Base-by-base conservation (phyloP, 2,113 vertebrate genomes). In the Monopterus albus region DNA sequence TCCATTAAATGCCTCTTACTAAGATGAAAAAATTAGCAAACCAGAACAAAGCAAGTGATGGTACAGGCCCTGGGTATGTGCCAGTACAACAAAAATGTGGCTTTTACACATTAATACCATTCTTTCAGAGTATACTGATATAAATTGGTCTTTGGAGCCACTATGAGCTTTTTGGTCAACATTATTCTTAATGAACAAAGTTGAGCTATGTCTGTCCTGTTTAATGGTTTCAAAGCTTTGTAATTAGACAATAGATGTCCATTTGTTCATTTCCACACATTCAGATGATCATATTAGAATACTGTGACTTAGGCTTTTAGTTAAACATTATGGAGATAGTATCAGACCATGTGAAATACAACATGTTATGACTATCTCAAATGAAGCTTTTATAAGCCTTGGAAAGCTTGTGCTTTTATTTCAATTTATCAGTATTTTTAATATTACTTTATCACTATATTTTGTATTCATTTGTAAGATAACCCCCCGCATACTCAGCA, bases 1-100 rank as follows among this genome's bases (percentile, higher is more conserved):
- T 71, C 61, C 40, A 60, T 71, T 65, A 78, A 85, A 82, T 81
- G 79, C 65, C 50, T 66, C 38, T 56, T 15, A 17, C 55, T 62
- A 52, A 70, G 47, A 57, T 38, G 43, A 85, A 63, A 49, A 83
- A 85, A 79, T 75, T 58, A 76, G 61, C 29, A 25, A 46, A 52
- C 12, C 31, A 40, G 20, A 36, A 15, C 8, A 13, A 43, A 1
- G 17, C 20, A 26, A 69, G 67, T 14, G 65, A 70, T 40, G 61
- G 25, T 8, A 40, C 33, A 2, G 53, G 61, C 26, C 26, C 26
- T 35, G 49, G 21, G 75, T 47, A 21, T 3, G 5, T n/a, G 59
- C 6, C 20, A 10, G 45, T 36, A 2, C 23, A 5, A 81, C 80
- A 79, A 65, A 80, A 52, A 71, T 20, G 18, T 7, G 23, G 33